Evolutionary conservation across 37 sponge, comb jelly and placozoan species (phyloP).

Genomic region (Bolinopsis microptera): DNA sequence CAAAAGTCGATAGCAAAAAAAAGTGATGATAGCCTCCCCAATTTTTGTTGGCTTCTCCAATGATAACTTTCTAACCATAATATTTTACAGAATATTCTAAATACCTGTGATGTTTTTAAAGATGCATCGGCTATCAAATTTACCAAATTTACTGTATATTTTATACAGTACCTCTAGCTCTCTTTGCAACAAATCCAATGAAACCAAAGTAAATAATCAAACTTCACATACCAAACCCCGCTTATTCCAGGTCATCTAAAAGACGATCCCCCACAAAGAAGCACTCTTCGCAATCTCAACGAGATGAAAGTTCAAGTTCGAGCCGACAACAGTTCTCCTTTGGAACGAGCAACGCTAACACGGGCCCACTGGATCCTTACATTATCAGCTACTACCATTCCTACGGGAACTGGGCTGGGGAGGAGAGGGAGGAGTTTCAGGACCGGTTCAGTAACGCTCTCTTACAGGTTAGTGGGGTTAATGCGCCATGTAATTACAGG

Average conservation of each 20-base stretch:
- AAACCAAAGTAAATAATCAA: too few relatives aligned
- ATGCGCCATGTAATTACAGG: not conserved
- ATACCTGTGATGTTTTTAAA: too few relatives aligned
- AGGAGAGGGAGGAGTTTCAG: slow-evolving; percentile 26
- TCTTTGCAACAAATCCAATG: too few relatives aligned
- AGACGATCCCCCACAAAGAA: not conserved
- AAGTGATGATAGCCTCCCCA: too few relatives aligned
- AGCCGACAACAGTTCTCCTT: not conserved
- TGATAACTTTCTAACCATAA: too few relatives aligned
- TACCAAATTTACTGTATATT: too few relatives aligned
- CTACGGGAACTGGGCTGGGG: slow-evolving; percentile 41
- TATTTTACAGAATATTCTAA: too few relatives aligned
- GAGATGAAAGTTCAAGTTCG: not conserved
- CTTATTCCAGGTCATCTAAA: not conserved
- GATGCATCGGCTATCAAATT: too few relatives aligned
- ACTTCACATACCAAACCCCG: too few relatives aligned
- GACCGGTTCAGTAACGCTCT: not conserved
- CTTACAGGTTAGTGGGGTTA: not conserved
- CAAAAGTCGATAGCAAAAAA: too few relatives aligned
- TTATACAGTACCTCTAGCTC: too few relatives aligned
- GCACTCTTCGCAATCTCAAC: not conserved
- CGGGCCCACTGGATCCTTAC: slow-evolving; percentile 12
- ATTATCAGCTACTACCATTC: slow-evolving; percentile 26
- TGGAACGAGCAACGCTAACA: not conserved
- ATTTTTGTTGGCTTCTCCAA: too few relatives aligned